Conservation (phyloP, 2,888 invertebrate genomes). For the Unio delphinus region DNA sequence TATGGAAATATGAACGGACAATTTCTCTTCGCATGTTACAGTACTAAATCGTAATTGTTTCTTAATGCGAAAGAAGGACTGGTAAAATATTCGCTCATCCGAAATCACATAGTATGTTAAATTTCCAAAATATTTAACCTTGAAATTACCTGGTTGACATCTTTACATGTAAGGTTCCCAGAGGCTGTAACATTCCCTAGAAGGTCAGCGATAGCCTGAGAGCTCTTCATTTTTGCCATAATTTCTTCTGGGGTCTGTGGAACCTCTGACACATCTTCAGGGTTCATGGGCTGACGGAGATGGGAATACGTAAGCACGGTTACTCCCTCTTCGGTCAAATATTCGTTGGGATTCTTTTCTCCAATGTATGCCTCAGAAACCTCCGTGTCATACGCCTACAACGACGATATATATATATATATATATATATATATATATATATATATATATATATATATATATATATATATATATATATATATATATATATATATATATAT, state of each 20-base stretch:
- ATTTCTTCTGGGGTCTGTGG: slow-evolving; percentile 37
- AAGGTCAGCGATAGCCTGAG: slow-evolving; percentile 22
- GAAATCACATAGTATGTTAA: too few relatives aligned
- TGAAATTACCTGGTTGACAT: slow-evolving; percentile 38
- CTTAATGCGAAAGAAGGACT: too few relatives aligned
- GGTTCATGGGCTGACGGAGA: slow-evolving; percentile 27
- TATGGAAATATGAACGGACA: too few relatives aligned
- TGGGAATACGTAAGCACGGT: slow-evolving; percentile 30
- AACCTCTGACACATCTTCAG: slow-evolving; percentile 33
- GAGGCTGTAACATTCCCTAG: slow-evolving; percentile 21
- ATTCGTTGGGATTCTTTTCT: slow-evolving; percentile 18
- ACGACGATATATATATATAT: not conserved
- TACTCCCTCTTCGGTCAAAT: slow-evolving; percentile 10
- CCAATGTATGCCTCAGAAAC: slow-evolving; percentile 14
- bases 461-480: too few relatives aligned
- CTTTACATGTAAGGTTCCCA: slow-evolving; percentile 31
- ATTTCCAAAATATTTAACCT: too few relatives aligned
- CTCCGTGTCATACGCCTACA: slow-evolving; percentile 22
- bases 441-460: not conserved
- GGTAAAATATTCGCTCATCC: too few relatives aligned
- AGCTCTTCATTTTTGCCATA: slow-evolving; percentile 37
- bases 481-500: too few relatives aligned
- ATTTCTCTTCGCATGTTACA: too few relatives aligned
- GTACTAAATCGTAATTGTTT: too few relatives aligned
- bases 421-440: not conserved